Percentiles rank a stretch among this genome's conserved stretches.
These are phyloP conservation scores for Neopipo cinnamomea DNA, from an alignment of 2,113 vertebrate genomes.

Conservation along the genomic window DNA sequence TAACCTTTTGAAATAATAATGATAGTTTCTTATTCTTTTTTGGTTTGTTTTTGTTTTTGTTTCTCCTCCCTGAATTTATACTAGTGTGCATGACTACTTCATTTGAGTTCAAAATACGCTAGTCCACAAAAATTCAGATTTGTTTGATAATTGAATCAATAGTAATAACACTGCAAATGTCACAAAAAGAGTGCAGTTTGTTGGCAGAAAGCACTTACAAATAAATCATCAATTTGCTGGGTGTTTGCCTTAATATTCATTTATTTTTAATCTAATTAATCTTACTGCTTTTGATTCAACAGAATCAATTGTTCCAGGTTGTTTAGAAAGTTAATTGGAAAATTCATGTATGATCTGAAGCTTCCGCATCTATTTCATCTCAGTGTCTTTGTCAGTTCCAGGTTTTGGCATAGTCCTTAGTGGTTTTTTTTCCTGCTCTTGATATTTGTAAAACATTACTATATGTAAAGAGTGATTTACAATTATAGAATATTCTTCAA, in stretches of 20 bases:
- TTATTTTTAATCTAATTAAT: constrained; percentile 57
- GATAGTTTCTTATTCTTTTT: neutral
- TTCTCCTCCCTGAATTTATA: neutral
- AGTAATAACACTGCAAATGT: constrained; percentile 25
- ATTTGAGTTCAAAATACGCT: neutral
- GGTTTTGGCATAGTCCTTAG: neutral
- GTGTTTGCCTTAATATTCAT: constrained; percentile 38
- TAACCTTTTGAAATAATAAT: neutral
- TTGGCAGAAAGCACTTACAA: constrained; percentile 39
- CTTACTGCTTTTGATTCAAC: neutral
- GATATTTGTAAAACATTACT: constrained; percentile 43
- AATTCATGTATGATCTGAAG: neutral
- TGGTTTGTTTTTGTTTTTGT: neutral
- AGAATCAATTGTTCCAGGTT: constrained; percentile 24
- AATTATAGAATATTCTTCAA: constrained; percentile 13
- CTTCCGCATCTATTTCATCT: neutral
- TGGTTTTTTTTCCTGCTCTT: constrained; percentile 14
- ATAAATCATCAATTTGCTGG: constrained; percentile 11
- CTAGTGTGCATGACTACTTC: neutral
- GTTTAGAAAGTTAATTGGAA: constrained; percentile 28
- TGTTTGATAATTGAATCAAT: constrained; percentile 45
- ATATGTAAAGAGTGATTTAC: constrained; percentile 25
- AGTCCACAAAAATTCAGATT: constrained; percentile 40
- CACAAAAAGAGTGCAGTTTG: neutral
- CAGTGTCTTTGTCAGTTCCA: neutral